Conservation (phyloP, 2,888 invertebrate genomes). For the Phasia obesa region DNA sequence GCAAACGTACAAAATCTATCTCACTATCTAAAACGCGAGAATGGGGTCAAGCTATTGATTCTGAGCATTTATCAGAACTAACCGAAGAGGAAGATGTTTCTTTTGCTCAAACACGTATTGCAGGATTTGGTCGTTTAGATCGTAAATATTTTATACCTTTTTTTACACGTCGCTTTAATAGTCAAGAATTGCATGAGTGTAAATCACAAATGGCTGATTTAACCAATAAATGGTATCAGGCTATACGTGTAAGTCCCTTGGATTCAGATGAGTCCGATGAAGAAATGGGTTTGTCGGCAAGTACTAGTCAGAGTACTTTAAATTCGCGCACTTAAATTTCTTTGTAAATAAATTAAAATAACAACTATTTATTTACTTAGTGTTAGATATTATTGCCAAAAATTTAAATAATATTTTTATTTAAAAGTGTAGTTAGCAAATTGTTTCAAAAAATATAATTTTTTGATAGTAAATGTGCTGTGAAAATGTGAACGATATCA, state of each 20-base stretch:
- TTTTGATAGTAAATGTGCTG: conserved; percentile 44
- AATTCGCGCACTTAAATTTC: conserved; percentile 62
- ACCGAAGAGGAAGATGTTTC: conserved; percentile 95
- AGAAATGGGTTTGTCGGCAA: conserved; percentile 79
- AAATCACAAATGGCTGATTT: conserved; percentile 98
- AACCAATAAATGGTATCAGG: conserved; percentile 98
- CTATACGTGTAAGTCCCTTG: conserved; percentile 93
- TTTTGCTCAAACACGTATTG: conserved; percentile 90
- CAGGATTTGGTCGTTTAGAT: conserved; percentile 96
- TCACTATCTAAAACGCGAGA: conserved; percentile 98
- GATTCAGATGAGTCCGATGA: conserved; percentile 91
- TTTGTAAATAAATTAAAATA: neutral
- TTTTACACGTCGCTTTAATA: conserved; percentile 97
- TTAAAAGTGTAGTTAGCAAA: conserved; percentile 42
- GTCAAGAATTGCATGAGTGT: conserved; percentile 97
- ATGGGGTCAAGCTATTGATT: conserved; percentile 97
- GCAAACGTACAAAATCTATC: conserved; percentile 90
- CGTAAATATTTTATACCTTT: conserved; percentile 97
- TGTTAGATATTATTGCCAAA: neutral
- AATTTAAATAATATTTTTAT: neutral
- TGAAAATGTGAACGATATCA: conserved; percentile 50
- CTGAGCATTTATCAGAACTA: conserved; percentile 95
- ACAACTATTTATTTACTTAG: neutral
- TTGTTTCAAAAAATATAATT: conserved; percentile 24
- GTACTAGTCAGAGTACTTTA: conserved; percentile 76